Percentiles rank a stretch among this genome's conserved stretches.
Conservation (phyloP, 2,797 vertebrate species). For the Falco columbarius region DNA sequence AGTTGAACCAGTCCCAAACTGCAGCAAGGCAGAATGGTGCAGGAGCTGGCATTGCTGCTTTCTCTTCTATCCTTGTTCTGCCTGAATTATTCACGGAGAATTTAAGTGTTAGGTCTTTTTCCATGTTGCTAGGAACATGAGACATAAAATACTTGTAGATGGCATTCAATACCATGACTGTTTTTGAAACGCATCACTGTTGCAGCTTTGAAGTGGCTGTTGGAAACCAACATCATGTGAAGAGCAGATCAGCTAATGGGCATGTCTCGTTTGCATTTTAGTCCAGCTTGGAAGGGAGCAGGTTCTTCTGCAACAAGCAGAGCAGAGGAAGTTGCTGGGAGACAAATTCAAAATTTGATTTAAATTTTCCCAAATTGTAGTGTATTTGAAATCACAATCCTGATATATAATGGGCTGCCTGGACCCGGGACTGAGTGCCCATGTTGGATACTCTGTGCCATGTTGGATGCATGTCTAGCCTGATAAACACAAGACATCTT, state of each 20-base stretch:
- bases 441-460: background rate
- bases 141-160: background rate
- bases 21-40: background rate
- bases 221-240: background rate
- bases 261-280: background rate
- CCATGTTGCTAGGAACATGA: background rate
- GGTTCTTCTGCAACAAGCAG: background rate
- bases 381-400: background rate
- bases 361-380: background rate
- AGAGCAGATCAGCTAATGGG: background rate
- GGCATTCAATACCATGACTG: background rate
- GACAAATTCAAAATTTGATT: background rate
- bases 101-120: background rate
- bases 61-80: background rate
- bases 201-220: constrained; percentile 5
- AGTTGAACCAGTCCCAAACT: background rate
- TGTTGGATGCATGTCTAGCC: background rate
- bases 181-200: background rate
- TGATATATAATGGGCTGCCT: background rate
- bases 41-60: background rate
- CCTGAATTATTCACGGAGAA: constrained; percentile 8
- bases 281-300: background rate
- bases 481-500: background rate
- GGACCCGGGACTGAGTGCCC: background rate
- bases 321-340: background rate